A percentile compares a stretch with the other conserved stretches of the same genome.
phyloP scores from a whole-genome alignment of 2,888 invertebrate species.

The Eupithecia vulgata region DNA sequence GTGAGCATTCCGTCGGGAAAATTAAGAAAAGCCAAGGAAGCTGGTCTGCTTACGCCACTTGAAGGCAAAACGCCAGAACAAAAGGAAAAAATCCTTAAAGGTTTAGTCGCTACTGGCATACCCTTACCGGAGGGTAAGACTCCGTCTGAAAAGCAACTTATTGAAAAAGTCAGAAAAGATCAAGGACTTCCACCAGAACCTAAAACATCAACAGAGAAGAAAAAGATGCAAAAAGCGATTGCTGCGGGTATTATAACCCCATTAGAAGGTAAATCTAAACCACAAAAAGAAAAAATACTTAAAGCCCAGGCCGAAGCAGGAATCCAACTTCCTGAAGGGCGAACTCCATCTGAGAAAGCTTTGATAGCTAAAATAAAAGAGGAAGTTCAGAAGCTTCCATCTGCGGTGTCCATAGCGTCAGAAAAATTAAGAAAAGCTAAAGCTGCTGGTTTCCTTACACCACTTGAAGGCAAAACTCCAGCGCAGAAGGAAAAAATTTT shows the following conservation, averaged over 20 bases:
- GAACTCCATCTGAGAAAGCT: constrained; percentile 49
- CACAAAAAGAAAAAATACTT: constrained; percentile 48
- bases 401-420: background rate
- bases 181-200: constrained; percentile 43
- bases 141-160: constrained; percentile 48
- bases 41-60: constrained; percentile 41
- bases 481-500: constrained; percentile 49
- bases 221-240: constrained; percentile 43
- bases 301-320: constrained; percentile 44
- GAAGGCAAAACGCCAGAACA: constrained; percentile 45
- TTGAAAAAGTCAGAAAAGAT: constrained; percentile 37
- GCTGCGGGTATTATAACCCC: constrained; percentile 45
- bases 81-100: constrained; percentile 47
- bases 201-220: constrained; percentile 47
- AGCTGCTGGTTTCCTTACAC: constrained; percentile 43
- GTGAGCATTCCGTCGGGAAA: constrained; percentile 26
- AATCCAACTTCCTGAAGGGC: constrained; percentile 48
- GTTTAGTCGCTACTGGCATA: constrained; percentile 38
- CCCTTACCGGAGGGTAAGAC: constrained; percentile 48
- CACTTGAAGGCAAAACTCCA: constrained; percentile 46
- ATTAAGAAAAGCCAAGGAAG: constrained; percentile 42
- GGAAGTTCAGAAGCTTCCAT: constrained; percentile 27
- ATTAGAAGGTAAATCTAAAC: constrained; percentile 45
- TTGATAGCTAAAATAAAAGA: constrained; percentile 46
- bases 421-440: constrained; percentile 42